A percentile compares a stretch with the other conserved stretches of the same genome.
Conservation (phyloP, 2,113 vertebrate genomes). For the Neoarius graeffei region DNA sequence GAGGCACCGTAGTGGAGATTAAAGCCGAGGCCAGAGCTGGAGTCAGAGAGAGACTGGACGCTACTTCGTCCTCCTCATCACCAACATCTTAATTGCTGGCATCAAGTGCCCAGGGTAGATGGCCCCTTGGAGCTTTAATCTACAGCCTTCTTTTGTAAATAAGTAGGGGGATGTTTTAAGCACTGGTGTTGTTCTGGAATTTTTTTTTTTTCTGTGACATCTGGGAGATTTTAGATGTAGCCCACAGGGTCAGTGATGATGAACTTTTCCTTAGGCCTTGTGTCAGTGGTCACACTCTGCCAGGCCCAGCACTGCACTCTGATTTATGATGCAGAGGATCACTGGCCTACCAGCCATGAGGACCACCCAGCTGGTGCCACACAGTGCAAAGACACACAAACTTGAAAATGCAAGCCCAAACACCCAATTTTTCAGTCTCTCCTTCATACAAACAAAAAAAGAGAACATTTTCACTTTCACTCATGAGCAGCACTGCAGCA, state of each 20-base stretch:
- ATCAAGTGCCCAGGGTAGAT: neutral
- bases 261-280: conserved; percentile 3
- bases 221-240: neutral
- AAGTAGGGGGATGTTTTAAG: neutral
- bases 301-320: conserved; percentile 63
- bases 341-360: conserved; percentile 68
- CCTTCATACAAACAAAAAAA: no score
- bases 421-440: neutral
- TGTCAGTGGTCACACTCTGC: conserved; percentile 49
- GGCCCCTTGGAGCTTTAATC: conserved; percentile 45
- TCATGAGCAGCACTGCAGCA: neutral
- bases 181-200: neutral
- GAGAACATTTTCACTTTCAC: neutral
- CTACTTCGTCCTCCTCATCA: conserved; percentile 38
- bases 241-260: neutral
- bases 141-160: conserved; percentile 6
- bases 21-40: conserved; percentile 67
- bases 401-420: conserved; percentile 1
- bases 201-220: neutral
- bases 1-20: conserved; percentile 66
- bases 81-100: conserved; percentile 47
- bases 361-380: conserved; percentile 73
- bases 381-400: conserved; percentile 42
- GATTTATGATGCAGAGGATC: conserved; percentile 77
- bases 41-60: conserved; percentile 55